These are phyloP conservation scores for Eremophila alpestris DNA, from an alignment of 2,797 vertebrate species.

Conservation along the genomic window DNA sequence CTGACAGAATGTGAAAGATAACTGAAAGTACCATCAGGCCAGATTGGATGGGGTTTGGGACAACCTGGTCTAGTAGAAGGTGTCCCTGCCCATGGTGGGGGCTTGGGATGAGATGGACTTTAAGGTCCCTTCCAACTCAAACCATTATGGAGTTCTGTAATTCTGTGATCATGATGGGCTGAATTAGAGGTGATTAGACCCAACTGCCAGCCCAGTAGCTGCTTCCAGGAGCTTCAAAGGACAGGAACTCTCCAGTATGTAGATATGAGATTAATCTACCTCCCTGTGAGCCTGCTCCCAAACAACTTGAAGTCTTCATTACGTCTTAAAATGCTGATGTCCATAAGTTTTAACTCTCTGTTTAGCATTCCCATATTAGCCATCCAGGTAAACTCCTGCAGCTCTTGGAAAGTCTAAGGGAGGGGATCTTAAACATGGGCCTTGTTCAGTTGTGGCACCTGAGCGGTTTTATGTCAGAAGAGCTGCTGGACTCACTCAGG, in stretches of 20 bases:
- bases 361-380: neutral
- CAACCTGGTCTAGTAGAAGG: neutral
- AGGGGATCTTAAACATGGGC: neutral
- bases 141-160: neutral
- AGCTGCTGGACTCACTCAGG: neutral
- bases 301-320: neutral
- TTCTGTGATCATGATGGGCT: neutral
- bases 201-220: neutral
- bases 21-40: neutral
- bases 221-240: neutral
- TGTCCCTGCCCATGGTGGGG: neutral
- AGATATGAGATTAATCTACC: neutral
- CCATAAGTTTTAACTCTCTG: neutral
- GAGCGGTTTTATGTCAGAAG: neutral
- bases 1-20: neutral
- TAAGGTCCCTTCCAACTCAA: neutral
- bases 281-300: neutral
- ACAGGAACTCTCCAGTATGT: neutral
- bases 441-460: neutral
- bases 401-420: neutral
- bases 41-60: neutral
- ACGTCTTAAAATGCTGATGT: neutral
- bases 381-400: neutral
- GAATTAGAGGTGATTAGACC: neutral
- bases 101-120: neutral